phyloP scores from a whole-genome alignment of 2,113 vertebrate genomes.

The Puffinus mauretanicus region DNA sequence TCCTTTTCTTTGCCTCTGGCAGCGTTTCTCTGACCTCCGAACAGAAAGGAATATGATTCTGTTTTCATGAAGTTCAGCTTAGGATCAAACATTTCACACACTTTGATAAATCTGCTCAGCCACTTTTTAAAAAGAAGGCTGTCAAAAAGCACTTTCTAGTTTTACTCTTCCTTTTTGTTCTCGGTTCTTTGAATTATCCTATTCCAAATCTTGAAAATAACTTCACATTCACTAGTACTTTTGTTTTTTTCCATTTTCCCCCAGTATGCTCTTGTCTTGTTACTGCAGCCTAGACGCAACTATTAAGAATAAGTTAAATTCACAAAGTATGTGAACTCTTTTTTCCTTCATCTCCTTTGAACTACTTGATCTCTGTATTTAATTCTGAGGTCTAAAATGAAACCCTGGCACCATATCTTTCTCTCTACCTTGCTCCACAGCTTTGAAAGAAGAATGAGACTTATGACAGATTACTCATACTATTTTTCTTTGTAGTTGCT shows the following conservation, averaged over 20 bases:
- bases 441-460: constrained; percentile 28
- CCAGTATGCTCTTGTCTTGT: constrained; percentile 6
- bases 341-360: constrained; percentile 34
- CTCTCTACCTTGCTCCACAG: not conserved
- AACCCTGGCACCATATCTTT: not conserved
- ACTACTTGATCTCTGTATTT: constrained; percentile 46
- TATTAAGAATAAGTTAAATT: constrained; percentile 31
- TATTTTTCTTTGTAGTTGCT: constrained; percentile 58
- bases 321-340: not conserved
- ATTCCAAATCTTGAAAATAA: constrained; percentile 15
- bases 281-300: not conserved
- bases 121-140: not conserved
- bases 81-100: constrained; percentile 35
- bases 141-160: not conserved
- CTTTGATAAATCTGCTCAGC: constrained; percentile 41
- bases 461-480: constrained; percentile 25
- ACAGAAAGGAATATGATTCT: constrained; percentile 14
- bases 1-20: not conserved
- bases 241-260: constrained; percentile 4
- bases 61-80: constrained; percentile 39
- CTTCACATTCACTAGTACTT: not conserved
- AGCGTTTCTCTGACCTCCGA: not conserved
- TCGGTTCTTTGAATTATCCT: constrained; percentile 38
- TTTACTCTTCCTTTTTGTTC: constrained; percentile 5
- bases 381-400: constrained; percentile 37